These are phyloP conservation scores for Phoxinus phoxinus DNA, from an alignment of 2,113 vertebrate species.

Conservation along the genomic window DNA sequence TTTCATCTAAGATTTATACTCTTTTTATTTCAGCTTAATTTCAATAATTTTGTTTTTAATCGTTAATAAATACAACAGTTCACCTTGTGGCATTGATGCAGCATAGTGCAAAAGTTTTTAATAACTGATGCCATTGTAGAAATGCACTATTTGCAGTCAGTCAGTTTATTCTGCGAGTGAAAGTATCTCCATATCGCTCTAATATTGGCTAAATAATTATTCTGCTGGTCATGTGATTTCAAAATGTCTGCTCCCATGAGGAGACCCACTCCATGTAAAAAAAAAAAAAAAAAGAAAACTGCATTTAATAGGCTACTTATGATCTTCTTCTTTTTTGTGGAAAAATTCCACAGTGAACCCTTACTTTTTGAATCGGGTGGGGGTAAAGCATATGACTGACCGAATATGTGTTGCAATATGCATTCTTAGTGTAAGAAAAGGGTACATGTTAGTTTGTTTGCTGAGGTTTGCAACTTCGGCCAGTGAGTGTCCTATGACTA, in stretches of 20 bases:
- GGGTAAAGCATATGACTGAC: neutral
- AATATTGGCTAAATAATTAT: neutral
- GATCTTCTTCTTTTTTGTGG: neutral
- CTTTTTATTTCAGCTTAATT: too few species aligned
- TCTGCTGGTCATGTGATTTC: neutral
- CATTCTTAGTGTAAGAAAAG: neutral
- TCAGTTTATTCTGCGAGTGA: neutral
- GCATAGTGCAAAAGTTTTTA: neutral
- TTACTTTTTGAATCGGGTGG: neutral
- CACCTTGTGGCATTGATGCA: neutral
- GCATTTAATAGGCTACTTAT: neutral
- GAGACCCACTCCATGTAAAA: neutral
- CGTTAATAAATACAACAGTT: neutral
- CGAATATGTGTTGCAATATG: conserved; percentile 8
- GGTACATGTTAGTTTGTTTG: conserved; percentile 25
- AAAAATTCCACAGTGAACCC: neutral
- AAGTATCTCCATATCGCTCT: neutral
- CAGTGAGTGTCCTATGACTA: conserved; percentile 50
- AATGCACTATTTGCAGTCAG: neutral
- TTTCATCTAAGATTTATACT: too few species aligned
- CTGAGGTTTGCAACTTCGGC: conserved; percentile 53
- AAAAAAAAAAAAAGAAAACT: too few species aligned
- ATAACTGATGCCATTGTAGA: neutral
- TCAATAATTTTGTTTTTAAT: too few species aligned
- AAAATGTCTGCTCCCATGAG: neutral